phyloP scores from a whole-genome alignment of 2,113 vertebrate genomes.

The Macrotis lagotis region DNA sequence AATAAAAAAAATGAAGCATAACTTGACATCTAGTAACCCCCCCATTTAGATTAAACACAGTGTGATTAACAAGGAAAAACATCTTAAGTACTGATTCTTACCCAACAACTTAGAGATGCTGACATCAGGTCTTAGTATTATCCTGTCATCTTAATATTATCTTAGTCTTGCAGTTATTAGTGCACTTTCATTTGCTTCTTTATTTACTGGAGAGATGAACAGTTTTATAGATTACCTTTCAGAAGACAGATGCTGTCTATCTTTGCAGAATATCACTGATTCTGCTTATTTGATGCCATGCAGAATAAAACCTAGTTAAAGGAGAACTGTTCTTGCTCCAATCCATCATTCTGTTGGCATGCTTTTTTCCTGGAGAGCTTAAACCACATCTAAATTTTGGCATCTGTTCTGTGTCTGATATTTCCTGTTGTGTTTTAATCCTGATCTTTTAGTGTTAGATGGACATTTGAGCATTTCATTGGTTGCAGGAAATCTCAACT shows the following conservation, averaged over 20 bases:
- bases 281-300: constrained; percentile 70
- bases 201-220: constrained; percentile 78
- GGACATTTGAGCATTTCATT: constrained; percentile 76
- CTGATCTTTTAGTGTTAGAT: constrained; percentile 65
- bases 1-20: constrained; percentile 17
- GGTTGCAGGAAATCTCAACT: constrained; percentile 48
- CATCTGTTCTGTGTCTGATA: constrained; percentile 56
- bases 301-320: constrained; percentile 74
- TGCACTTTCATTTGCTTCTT: constrained; percentile 72
- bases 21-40: constrained; percentile 39
- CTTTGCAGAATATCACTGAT: constrained; percentile 48
- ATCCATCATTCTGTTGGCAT: constrained; percentile 66
- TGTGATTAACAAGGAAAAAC: constrained; percentile 70
- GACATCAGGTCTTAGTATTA: constrained; percentile 61
- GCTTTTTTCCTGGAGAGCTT: constrained; percentile 52
- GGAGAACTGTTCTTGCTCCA: constrained; percentile 57
- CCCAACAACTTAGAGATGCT: constrained; percentile 57
- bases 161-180: no score
- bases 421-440: constrained; percentile 68
- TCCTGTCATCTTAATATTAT: no score
- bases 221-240: constrained; percentile 76
- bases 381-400: constrained; percentile 75
- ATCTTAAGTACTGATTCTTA: constrained; percentile 56
- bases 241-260: constrained; percentile 69
- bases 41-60: constrained; percentile 18